These are phyloP conservation scores for Pterostichus madidus DNA, from an alignment of 2,888 invertebrate genomes.

Conservation along the genomic window DNA sequence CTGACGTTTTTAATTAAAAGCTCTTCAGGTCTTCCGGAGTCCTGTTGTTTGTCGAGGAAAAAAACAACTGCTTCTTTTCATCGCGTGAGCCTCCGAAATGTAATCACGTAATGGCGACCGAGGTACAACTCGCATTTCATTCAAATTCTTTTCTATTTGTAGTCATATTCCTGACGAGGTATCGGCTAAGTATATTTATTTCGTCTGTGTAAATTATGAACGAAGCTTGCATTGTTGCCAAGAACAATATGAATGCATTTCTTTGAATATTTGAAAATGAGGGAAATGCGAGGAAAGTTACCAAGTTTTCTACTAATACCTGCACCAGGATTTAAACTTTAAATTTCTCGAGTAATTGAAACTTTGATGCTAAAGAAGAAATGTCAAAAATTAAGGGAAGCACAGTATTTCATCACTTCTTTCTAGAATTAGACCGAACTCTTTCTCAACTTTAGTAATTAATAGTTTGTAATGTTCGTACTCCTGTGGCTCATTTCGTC, in stretches of 20 bases:
- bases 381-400: constrained; percentile 26
- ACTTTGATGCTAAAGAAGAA: constrained; percentile 48
- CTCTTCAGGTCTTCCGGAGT: constrained; percentile 57
- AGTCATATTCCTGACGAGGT: constrained; percentile 47
- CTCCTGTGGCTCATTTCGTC: too few species aligned
- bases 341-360: constrained; percentile 45
- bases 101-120: constrained; percentile 64
- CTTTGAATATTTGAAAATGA: constrained; percentile 33
- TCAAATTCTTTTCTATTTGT: constrained; percentile 46
- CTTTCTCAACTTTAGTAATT: constrained; percentile 4
- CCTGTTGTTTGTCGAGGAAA: constrained; percentile 57
- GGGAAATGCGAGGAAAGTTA: not conserved
- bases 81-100: constrained; percentile 50
- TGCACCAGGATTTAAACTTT: constrained; percentile 44
- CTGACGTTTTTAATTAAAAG: constrained; percentile 67
- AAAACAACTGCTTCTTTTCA: constrained; percentile 64
- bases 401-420: constrained; percentile 29
- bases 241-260: constrained; percentile 35
- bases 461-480: too few species aligned
- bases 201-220: constrained; percentile 32
- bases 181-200: constrained; percentile 27
- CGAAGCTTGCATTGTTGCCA: constrained; percentile 11
- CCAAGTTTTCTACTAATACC: constrained; percentile 44
- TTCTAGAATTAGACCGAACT: not conserved
- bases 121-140: constrained; percentile 47